These are phyloP conservation scores for Enteromius argenteus DNA, from an alignment of 2,797 vertebrate genomes.

Conservation along the genomic window DNA sequence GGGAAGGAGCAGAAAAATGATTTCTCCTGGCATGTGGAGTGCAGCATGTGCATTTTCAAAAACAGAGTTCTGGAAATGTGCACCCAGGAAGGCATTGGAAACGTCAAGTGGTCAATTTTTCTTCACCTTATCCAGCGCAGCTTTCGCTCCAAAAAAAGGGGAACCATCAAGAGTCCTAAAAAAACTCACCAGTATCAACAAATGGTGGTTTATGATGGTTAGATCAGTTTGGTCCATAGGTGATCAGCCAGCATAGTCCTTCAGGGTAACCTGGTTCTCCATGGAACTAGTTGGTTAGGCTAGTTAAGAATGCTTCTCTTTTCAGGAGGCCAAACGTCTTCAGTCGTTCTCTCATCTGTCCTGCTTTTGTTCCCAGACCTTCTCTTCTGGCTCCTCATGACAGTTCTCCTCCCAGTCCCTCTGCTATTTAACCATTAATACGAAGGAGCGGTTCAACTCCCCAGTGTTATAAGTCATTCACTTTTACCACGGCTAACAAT, in stretches of 20 bases:
- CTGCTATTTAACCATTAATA: slow-evolving; percentile 73
- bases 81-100: slow-evolving; percentile 20
- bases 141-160: slow-evolving; percentile 50
- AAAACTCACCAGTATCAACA: neutral
- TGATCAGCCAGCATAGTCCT: neutral
- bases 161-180: neutral
- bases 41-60: neutral
- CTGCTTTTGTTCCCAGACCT: slow-evolving; percentile 51
- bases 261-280: neutral
- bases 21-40: slow-evolving; percentile 29
- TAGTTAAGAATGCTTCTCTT: neutral
- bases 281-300: neutral
- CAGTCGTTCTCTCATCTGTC: neutral
- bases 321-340: neutral
- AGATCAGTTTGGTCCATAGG: neutral
- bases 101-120: slow-evolving; percentile 49
- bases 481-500: slow-evolving; percentile 75
- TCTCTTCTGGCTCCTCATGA: slow-evolving; percentile 36
- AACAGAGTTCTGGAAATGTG: neutral
- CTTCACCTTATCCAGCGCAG: slow-evolving; percentile 58
- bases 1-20: neutral
- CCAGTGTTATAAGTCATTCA: slow-evolving; percentile 72
- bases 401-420: slow-evolving; percentile 64
- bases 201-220: neutral
- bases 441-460: slow-evolving; percentile 71